Evolutionary conservation across 2,113 vertebrate species (phyloP).

Genomic region (Ellobius talpinus): DNA sequence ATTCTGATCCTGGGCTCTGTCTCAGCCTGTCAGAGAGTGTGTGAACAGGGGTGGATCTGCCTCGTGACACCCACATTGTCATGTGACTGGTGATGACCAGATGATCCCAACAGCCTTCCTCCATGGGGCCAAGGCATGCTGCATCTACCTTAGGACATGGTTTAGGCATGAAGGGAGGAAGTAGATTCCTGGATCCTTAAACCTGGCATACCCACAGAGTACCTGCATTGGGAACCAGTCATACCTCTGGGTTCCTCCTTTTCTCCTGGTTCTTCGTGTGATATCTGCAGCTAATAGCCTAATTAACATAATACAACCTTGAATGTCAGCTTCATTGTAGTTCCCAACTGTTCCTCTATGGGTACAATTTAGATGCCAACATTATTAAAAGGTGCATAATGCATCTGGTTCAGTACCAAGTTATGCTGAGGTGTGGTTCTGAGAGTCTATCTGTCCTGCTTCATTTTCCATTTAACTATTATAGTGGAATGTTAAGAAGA

Average conservation of each 20-base stretch:
- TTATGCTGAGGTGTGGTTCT: background rate
- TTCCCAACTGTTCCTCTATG: background rate
- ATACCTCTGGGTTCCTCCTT: background rate
- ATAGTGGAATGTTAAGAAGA: background rate
- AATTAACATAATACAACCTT: background rate
- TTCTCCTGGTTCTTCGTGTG: background rate
- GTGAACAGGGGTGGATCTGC: background rate
- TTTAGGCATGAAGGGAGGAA: background rate
- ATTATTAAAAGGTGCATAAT: background rate
- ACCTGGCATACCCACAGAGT: background rate
- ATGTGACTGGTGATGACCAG: background rate
- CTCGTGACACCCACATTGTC: background rate
- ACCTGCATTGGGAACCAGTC: too few relatives aligned
- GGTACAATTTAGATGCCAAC: background rate
- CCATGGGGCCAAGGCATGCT: background rate
- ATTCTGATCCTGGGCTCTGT: constrained; percentile 3
- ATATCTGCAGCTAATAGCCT: background rate
- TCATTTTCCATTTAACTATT: background rate
- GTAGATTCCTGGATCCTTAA: background rate
- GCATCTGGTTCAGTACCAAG: too few relatives aligned
- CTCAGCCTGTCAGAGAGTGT: background rate
- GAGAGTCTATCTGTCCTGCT: background rate
- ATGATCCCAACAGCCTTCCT: background rate
- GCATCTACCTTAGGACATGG: background rate
- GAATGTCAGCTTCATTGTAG: background rate